Evolutionary conservation across 2,113 vertebrate species (phyloP), one percentile per base, ranked within the genome.

Genomic region (Platanista minor): DNA sequence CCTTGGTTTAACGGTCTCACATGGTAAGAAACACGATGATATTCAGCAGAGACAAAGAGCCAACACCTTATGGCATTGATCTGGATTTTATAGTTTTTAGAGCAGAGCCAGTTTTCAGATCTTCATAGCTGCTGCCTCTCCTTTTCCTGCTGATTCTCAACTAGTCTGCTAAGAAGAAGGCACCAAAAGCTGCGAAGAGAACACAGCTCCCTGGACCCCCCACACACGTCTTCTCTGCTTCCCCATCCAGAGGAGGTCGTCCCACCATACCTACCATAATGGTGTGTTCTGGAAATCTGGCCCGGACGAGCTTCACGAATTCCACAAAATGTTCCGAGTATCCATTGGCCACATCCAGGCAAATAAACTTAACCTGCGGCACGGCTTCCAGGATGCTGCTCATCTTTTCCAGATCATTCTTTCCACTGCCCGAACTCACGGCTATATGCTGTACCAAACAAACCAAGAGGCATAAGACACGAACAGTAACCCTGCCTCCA

Each of bases 291-390:
- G 99, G 99, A 93, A 99, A 99, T 91, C 98, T 99, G 81, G 97
- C 98, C 91, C 99, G 99, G 93, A 99, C 99, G 1, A 98, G 99
- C 98, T 99, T 99, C 97, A 99, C 99, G 41, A 99, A 99, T 98
- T 99, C 99, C 98, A 99, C 99, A 98, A 99, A 99, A 96, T 99
- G 99, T 96, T 99, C 99, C 0, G 99, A 99, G 97, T 99, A 99
- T 54, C 99, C 99, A 0, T 99, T 99, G 98, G 99, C 99, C 95
- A 99, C 99, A 25, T 99, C 99, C 98, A 99, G 98, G 93, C 99
- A 99, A 96, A 99, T 99, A 97, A 99, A 99, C 96, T 98, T 99
- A 89, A 99, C 98, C 94, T 98, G 98, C 0, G 99, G 99, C 91
- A 99, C 98, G 12, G 99, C 99, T 91, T 99, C 98, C 91, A 99